Evolutionary conservation across 2,797 vertebrate genomes (phyloP), one percentile per base, ranked within the genome.

Genomic region (Perodicticus potto): DNA sequence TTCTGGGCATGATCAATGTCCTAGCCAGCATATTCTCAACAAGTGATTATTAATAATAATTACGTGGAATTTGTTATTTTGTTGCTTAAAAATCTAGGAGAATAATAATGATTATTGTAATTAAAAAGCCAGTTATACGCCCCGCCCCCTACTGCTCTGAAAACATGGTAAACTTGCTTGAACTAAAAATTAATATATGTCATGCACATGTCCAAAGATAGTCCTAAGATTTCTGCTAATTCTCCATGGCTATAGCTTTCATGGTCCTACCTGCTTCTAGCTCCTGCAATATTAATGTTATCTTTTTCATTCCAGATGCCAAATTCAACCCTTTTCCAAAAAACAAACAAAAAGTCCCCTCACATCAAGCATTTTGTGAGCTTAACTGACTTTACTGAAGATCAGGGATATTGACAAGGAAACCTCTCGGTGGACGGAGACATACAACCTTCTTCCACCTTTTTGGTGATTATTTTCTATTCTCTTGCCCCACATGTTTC

Each of bases 101-200:
- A 65, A 29, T 23, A 72, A 40, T 29, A 73, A 63, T 55, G 32
- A 67, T 57, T 29, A 77, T 23, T 69, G 37, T 34, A 70, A 23
- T 92, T 59, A 70, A 59, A 73, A 83, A 86, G 43, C 27, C 34
- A 81, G 55, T 34, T 77, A 34, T 57, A 45, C 55, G 57, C 45
- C 20, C 29, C 14, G 59, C 4, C 53, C 4, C 23, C 22, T 59
- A 59, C 57, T 23, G 20, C 22, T 59, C 22, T 25, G 57, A 59
- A 86, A 86, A 76, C 29, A 43, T 67, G 76, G 45, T 67, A 67
- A 92, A 92, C 22, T 59, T 92, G 34, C 82, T 74, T 78, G 40
- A 6, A 69, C 83, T 40, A 49, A 70, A 92, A 93, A 81, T 92
- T 77, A n/a, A 40, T 5, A 40, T 20, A 32, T 45, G 29, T 77